These are phyloP conservation scores for Chaenogobius annularis DNA, from an alignment of 2,113 vertebrate species.

Conservation along the genomic window DNA sequence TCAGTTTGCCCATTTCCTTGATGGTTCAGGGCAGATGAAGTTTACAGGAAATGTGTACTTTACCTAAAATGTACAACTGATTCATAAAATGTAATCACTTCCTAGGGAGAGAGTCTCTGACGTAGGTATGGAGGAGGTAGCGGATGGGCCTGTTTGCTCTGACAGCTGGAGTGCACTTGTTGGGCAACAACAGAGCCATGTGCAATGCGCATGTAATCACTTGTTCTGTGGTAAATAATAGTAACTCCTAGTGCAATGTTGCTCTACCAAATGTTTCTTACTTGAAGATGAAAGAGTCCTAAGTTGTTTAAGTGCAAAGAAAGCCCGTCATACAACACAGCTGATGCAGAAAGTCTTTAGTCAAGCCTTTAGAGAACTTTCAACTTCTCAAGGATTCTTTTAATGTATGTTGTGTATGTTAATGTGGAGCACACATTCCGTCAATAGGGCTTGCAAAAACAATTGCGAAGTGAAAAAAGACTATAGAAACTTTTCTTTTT, in stretches of 20 bases:
- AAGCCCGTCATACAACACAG: constrained; percentile 51
- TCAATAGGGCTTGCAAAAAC: constrained; percentile 29
- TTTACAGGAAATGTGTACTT: constrained; percentile 61
- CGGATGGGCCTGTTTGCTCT: constrained; percentile 15
- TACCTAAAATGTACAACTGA: constrained; percentile 51
- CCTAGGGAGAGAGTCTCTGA: constrained; percentile 41
- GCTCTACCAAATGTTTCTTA: constrained; percentile 16
- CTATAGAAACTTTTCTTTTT: constrained; percentile 35
- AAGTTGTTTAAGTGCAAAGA: constrained; percentile 35
- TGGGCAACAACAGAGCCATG: constrained; percentile 26
- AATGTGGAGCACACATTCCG: constrained; percentile 58
- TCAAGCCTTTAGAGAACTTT: constrained; percentile 37
- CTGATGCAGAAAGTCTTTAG: constrained; percentile 59
- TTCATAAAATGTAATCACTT: constrained; percentile 62
- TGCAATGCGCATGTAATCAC: constrained; percentile 14
- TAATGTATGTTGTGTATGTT: constrained; percentile 72
- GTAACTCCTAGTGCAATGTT: constrained; percentile 5
- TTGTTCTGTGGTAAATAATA: not conserved
- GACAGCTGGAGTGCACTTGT: constrained; percentile 40
- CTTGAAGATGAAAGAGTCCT: constrained; percentile 57
- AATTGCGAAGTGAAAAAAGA: constrained; percentile 45
- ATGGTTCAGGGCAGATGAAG: constrained; percentile 27
- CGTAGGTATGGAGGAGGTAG: constrained; percentile 15
- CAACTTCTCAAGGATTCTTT: constrained; percentile 49
- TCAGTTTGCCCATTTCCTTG: constrained; percentile 60